Evolutionary conservation across 2,888 invertebrate species (phyloP).

Genomic region (Mamestra brassicae): DNA sequence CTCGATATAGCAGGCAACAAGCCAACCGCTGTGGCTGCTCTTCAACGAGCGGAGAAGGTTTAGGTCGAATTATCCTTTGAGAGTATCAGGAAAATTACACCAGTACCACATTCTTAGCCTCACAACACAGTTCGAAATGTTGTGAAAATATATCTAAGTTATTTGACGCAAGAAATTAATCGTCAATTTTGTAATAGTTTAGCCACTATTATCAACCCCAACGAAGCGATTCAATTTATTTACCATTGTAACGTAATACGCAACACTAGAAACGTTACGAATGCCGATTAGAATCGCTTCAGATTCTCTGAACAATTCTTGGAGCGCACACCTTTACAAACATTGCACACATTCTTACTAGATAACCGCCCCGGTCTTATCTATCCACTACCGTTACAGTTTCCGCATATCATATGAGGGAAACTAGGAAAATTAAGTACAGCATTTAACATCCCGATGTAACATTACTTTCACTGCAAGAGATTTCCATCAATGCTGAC

Average conservation of each 20-base stretch:
- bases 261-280: constrained; percentile 57
- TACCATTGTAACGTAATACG: constrained; percentile 58
- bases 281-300: constrained; percentile 53
- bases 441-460: constrained; percentile 68
- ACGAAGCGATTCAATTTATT: constrained; percentile 63
- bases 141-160: not conserved
- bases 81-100: constrained; percentile 3
- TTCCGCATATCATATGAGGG: constrained; percentile 80
- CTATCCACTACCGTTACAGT: constrained; percentile 73
- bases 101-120: constrained; percentile 8
- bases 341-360: constrained; percentile 55
- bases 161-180: not conserved
- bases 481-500: constrained; percentile 85
- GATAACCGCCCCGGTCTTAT: constrained; percentile 62
- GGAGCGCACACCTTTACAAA: constrained; percentile 33
- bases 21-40: constrained; percentile 2
- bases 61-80: constrained; percentile 20
- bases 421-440: constrained; percentile 79
- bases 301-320: constrained; percentile 45
- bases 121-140: not conserved
- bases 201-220: constrained; percentile 35
- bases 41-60: constrained; percentile 18
- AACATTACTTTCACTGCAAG: constrained; percentile 69
- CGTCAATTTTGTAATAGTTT: constrained; percentile 35
- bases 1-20: constrained; percentile 18